These are phyloP conservation scores for Limnothrissa miodon DNA, from an alignment of 2,113 vertebrate species.

Conservation along the genomic window DNA sequence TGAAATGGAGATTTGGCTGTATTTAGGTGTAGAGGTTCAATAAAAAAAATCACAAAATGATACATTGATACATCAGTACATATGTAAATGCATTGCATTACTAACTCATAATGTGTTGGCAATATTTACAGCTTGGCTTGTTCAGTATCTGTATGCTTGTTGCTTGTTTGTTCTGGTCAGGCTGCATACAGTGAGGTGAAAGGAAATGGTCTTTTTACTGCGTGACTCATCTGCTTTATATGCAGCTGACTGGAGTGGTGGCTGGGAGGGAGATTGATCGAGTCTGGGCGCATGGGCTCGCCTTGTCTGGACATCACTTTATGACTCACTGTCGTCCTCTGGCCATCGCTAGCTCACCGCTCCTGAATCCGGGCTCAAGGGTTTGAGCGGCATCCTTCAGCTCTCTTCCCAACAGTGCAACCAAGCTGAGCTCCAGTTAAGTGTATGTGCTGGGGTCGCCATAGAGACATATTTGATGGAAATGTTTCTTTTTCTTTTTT, in stretches of 20 bases:
- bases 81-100: not conserved
- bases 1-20: too few species aligned
- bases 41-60: too few species aligned
- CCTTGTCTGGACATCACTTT: not conserved
- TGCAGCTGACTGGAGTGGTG: not conserved
- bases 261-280: constrained; percentile 16
- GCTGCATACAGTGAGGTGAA: not conserved
- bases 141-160: not conserved
- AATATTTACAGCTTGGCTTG: not conserved
- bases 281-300: not conserved
- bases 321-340: not conserved
- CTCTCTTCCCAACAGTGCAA: not conserved
- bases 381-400: constrained; percentile 13
- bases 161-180: not conserved
- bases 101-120: not conserved
- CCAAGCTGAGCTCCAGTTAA: not conserved
- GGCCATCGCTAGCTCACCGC: not conserved
- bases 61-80: not conserved
- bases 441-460: constrained; percentile 9
- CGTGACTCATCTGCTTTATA: constrained; percentile 15
- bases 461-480: constrained; percentile 33
- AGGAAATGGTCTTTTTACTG: not conserved
- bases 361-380: not conserved
- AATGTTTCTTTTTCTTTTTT: constrained; percentile 13
- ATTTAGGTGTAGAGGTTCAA: too few species aligned